Percentiles rank a stretch among this genome's conserved stretches.
phyloP scores from a whole-genome alignment of 2,797 vertebrate species.

The Pyrrhura leucotis region DNA sequence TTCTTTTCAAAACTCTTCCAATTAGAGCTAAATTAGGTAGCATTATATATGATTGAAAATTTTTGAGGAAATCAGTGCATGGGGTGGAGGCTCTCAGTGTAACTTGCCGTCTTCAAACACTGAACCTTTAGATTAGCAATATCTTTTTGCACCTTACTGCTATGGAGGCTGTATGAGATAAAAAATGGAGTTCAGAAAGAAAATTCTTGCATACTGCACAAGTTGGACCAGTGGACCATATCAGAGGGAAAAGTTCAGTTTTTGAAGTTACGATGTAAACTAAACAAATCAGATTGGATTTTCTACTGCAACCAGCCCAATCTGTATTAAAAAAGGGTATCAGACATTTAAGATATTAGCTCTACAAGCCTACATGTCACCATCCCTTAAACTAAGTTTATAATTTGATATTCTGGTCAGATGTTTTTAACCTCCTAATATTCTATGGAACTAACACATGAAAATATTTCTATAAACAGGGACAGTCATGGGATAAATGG shows the following conservation, averaged over 20 bases:
- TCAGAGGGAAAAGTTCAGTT: neutral
- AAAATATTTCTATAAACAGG: neutral
- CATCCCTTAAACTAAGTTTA: neutral
- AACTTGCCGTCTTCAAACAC: neutral
- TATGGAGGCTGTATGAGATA: neutral
- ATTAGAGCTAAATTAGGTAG: neutral
- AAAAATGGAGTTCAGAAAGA: neutral
- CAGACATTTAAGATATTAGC: neutral
- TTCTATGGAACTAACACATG: neutral
- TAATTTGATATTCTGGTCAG: neutral
- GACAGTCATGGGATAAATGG: neutral
- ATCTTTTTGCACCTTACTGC: neutral
- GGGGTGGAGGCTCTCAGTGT: rapidly evolving
- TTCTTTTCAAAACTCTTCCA: neutral
- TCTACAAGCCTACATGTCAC: neutral
- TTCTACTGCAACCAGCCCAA: neutral
- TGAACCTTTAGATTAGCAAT: neutral
- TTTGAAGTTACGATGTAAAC: neutral
- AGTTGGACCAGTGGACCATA: neutral
- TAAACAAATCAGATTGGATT: neutral
- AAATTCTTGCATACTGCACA: neutral
- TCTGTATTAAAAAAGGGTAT: neutral
- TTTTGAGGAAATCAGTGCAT: neutral
- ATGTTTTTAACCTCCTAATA: neutral
- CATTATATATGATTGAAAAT: neutral